Base-by-base conservation (phyloP, 2,888 invertebrate genomes). In the Poecilobothrus nobilitatus region DNA sequence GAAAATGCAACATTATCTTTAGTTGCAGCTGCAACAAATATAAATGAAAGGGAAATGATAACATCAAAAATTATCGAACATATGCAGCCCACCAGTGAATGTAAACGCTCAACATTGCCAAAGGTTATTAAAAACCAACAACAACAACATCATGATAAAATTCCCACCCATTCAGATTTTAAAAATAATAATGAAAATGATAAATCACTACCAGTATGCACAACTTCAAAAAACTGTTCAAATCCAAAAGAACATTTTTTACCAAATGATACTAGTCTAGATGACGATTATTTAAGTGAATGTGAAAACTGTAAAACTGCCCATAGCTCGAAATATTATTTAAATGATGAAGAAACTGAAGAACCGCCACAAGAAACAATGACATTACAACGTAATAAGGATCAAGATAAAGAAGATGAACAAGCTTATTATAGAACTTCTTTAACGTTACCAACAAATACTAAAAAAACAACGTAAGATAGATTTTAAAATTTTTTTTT, bases 301-400 rank as follows among this genome's bases (percentile, higher is more conserved):
- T 92, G 92, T 81, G 92, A 91, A 81, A 92, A 92, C 83, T 92
- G 92, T 82, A 91, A 92, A 81, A 89, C 90, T 67, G 88, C 89
- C 7, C 88, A 86, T 74, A 88, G 88, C 73, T 88, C 89, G 73
- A 86, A 89, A 72, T 86, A 86, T 76, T 87, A 86, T 77, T 81
- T 87, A 72, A 86, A 86, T 75, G 85, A 86, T 72, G 87, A 87
- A 73, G 73, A 78, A 63, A 77, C 73, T 62, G 85, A 85, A 71
- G 83, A 85, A 70, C 79, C 84, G 65, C 84, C 86, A 37, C 87
- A 87, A 70, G 88, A 88, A 78, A 89, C 88, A 2, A 89, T 89
- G 89, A 89, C 89, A 53, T 78, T 89, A 71, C 89, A 89, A 76
- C 83, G 88, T 74, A 81, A 81, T 75, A 76, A 81, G 75, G 81